Conservation (phyloP, 2,888 invertebrate genomes). For the Drosophila kambysellisi region DNA sequence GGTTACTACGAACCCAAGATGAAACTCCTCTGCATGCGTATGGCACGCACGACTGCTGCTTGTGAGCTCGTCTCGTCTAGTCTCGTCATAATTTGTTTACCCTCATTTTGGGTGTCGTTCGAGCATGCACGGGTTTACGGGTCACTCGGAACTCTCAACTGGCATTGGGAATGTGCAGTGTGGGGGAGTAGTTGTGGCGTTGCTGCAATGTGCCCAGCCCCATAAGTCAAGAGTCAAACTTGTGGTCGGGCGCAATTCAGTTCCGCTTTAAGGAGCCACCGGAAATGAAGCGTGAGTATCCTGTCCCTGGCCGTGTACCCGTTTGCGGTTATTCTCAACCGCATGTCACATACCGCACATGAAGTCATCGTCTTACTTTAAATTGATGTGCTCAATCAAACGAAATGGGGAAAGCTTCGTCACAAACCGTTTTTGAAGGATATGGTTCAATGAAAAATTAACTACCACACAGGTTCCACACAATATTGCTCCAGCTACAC, state of each 20-base stretch:
- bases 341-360: slow-evolving; percentile 38
- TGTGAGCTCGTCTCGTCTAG: slow-evolving; percentile 6
- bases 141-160: slow-evolving; percentile 8
- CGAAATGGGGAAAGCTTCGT: slow-evolving; percentile 51
- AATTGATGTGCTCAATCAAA: slow-evolving; percentile 66
- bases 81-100: slow-evolving; percentile 56
- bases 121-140: slow-evolving; percentile 10
- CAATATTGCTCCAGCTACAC: slow-evolving; percentile 11
- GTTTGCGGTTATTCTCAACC: slow-evolving; percentile 31
- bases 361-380: slow-evolving; percentile 49
- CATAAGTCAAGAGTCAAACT: slow-evolving; percentile 49
- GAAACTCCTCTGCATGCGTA: neutral
- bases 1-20: slow-evolving; percentile 25
- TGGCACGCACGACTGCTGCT: slow-evolving; percentile 9
- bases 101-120: slow-evolving; percentile 31
- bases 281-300: slow-evolving; percentile 66
- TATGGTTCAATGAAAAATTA: slow-evolving; percentile 63
- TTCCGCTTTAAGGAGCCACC: slow-evolving; percentile 62
- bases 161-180: slow-evolving; percentile 16
- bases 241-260: slow-evolving; percentile 51
- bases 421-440: slow-evolving; percentile 43
- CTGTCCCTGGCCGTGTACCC: slow-evolving; percentile 20
- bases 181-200: slow-evolving; percentile 36
- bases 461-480: slow-evolving; percentile 48
- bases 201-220: slow-evolving; percentile 33